Conservation (phyloP, 2,888 invertebrate genomes). For the Lumbricus terrestris region DNA sequence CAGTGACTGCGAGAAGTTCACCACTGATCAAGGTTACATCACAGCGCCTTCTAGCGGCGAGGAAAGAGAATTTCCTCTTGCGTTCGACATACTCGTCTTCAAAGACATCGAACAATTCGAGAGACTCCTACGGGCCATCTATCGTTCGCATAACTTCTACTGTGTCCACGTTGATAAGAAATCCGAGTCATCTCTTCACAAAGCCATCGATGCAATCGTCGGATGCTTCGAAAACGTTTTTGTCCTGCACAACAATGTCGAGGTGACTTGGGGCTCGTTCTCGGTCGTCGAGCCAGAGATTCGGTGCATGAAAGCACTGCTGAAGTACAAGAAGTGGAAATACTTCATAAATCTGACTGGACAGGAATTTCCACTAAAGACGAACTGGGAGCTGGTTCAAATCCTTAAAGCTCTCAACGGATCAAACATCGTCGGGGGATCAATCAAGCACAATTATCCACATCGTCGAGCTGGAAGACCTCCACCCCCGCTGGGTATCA, state of each 20-base stretch:
- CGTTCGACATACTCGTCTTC: constrained; percentile 35
- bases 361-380: constrained; percentile 52
- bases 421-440: constrained; percentile 41
- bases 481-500: not conserved
- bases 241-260: not conserved
- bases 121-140: constrained; percentile 34
- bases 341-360: constrained; percentile 52
- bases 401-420: constrained; percentile 51
- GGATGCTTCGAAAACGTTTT: constrained; percentile 26
- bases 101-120: constrained; percentile 34
- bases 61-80: constrained; percentile 35
- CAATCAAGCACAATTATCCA: not conserved
- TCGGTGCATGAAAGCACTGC: constrained; percentile 30
- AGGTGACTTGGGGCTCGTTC: constrained; percentile 31
- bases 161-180: constrained; percentile 38
- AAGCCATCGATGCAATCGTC: constrained; percentile 27
- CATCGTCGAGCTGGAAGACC: not conserved
- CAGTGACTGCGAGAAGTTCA: not conserved
- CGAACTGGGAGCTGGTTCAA: constrained; percentile 51
- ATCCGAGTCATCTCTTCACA: constrained; percentile 27
- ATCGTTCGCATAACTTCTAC: constrained; percentile 38
- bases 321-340: constrained; percentile 30
- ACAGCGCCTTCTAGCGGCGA: constrained; percentile 16
- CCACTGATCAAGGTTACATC: constrained; percentile 5
- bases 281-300: constrained; percentile 32